Evolutionary conservation across 2,888 invertebrate genomes (phyloP).

Genomic region (Apamea crenata): DNA sequence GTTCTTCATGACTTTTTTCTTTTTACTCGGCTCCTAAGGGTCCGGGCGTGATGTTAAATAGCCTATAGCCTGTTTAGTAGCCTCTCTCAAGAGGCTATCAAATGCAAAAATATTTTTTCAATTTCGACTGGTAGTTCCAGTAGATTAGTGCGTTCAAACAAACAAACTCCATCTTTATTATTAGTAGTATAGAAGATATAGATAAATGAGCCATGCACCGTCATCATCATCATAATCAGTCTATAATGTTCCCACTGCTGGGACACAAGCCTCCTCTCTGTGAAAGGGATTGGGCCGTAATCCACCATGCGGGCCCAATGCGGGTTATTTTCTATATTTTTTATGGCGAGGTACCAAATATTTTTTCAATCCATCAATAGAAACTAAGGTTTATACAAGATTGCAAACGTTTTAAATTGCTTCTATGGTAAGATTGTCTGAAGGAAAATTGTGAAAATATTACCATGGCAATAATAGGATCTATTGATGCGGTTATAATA

Average conservation of each 20-base stretch:
- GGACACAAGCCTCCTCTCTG: too few species aligned
- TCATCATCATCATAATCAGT: neutral
- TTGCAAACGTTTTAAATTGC: neutral
- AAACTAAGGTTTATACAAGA: neutral
- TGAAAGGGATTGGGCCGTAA: too few species aligned
- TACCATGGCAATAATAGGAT: constrained; percentile 76
- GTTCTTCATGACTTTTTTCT: neutral
- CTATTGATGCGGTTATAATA: constrained; percentile 78
- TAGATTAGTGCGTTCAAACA: neutral
- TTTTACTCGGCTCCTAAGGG: neutral
- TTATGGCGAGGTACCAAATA: neutral
- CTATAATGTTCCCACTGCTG: neutral
- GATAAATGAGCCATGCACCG: neutral
- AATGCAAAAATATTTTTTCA: neutral
- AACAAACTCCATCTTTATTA: neutral
- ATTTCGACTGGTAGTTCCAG: neutral
- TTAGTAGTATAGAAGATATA: neutral
- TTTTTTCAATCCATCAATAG: neutral
- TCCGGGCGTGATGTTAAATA: neutral
- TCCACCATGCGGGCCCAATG: neutral
- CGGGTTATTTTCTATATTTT: neutral
- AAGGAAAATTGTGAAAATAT: constrained; percentile 66
- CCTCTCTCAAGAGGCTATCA: neutral
- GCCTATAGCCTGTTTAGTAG: too few species aligned
- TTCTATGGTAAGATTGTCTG: constrained; percentile 29